Conservation (phyloP, 2,797 vertebrate genomes). For the Pseudochaenichthys georgianus region DNA sequence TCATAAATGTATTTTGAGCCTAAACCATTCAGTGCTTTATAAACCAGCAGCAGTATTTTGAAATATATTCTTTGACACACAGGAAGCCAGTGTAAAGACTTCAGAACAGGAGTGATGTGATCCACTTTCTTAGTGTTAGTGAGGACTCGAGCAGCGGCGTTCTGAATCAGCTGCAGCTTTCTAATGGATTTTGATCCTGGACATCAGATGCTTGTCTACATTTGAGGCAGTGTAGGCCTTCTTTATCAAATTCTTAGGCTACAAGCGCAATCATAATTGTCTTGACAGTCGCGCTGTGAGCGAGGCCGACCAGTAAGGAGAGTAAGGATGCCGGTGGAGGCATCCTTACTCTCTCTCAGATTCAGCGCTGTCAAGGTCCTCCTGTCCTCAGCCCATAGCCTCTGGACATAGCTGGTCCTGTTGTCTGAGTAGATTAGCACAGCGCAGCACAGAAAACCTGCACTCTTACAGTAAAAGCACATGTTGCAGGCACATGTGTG, state of each 20-base stretch:
- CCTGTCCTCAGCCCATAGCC: constrained; percentile 81
- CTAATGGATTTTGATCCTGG: not conserved
- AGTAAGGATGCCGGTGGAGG: constrained; percentile 64
- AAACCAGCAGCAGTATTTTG: too few species aligned
- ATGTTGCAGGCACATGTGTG: constrained; percentile 15
- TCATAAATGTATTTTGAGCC: too few species aligned
- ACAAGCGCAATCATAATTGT: constrained; percentile 64
- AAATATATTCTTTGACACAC: too few species aligned
- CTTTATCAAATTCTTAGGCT: constrained; percentile 59
- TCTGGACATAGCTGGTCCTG: constrained; percentile 77
- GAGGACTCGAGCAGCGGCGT: too few species aligned
- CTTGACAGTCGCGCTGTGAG: constrained; percentile 70
- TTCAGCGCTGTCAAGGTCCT: constrained; percentile 81
- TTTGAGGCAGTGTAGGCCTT: constrained; percentile 33
- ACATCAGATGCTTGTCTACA: constrained; percentile 37
- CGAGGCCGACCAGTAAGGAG: constrained; percentile 47
- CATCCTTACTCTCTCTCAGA: constrained; percentile 56
- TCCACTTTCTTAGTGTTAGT: too few species aligned
- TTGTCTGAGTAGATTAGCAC: constrained; percentile 85
- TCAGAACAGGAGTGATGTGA: too few species aligned
- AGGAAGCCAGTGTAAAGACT: too few species aligned
- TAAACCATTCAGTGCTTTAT: too few species aligned
- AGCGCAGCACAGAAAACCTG: constrained; percentile 56
- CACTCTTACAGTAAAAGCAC: constrained; percentile 41
- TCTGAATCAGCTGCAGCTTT: too few species aligned